Evolutionary conservation across 2,797 vertebrate genomes (phyloP).

Genomic region (Erethizon dorsatum): DNA sequence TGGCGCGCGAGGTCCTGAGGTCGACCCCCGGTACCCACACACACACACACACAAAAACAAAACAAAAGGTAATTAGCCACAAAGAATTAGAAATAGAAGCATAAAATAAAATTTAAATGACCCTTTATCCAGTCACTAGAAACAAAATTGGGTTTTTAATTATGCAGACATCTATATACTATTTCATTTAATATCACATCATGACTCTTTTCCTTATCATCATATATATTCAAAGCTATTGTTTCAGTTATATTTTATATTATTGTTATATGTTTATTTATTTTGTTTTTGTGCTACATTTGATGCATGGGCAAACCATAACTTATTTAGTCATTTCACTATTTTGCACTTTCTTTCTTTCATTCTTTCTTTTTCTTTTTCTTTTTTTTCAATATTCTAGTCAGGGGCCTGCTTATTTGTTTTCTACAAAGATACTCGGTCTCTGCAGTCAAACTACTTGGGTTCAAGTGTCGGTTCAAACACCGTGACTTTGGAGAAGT

Average conservation of each 20-base stretch:
- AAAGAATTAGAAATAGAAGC: slow-evolving; percentile 44
- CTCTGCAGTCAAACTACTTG: not conserved
- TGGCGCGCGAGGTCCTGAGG: too few species aligned
- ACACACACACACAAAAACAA: too few species aligned
- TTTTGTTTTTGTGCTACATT: not conserved
- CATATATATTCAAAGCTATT: not conserved
- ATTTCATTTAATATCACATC: not conserved
- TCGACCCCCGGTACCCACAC: too few species aligned
- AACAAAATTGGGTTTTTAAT: slow-evolving; percentile 39
- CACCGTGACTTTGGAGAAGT: slow-evolving; percentile 22
- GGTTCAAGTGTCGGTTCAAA: slow-evolving; percentile 19
- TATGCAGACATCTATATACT: not conserved
- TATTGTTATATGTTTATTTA: not conserved
- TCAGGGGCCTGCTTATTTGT: not conserved
- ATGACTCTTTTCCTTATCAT: not conserved
- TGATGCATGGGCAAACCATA: not conserved
- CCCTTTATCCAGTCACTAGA: not conserved
- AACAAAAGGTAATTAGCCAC: not conserved
- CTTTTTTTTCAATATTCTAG: not conserved
- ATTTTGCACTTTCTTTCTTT: not conserved
- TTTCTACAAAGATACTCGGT: slow-evolving; percentile 1
- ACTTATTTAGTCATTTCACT: slow-evolving; percentile 24
- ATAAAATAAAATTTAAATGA: slow-evolving; percentile 49
- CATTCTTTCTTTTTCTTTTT: not conserved
- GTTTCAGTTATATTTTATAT: not conserved